These are phyloP conservation scores for Pseudomugil gertrudae DNA, from an alignment of 2,797 vertebrate genomes.

Conservation along the genomic window DNA sequence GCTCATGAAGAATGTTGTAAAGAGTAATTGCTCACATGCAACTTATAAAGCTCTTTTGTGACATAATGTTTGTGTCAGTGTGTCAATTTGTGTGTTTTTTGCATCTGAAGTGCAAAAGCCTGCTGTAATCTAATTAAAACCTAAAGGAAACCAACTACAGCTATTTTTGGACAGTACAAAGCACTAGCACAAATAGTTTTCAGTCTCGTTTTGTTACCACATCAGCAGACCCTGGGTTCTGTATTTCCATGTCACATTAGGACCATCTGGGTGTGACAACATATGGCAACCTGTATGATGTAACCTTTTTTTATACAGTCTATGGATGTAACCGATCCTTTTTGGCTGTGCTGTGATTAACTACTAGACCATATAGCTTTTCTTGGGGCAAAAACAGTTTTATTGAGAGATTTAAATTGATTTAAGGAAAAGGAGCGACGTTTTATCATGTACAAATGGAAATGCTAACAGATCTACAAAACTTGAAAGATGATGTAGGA, in stretches of 20 bases:
- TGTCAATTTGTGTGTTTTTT: conserved; percentile 11
- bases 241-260: conserved; percentile 14
- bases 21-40: background rate
- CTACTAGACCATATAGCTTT: background rate
- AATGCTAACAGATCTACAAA: background rate
- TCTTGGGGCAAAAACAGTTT: background rate
- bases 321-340: conserved; percentile 10
- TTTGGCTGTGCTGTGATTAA: conserved; percentile 17
- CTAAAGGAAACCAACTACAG: background rate
- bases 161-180: conserved; percentile 13
- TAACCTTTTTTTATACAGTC: too few species aligned
- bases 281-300: conserved; percentile 13
- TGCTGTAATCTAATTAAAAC: conserved; percentile 47
- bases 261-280: conserved; percentile 34
- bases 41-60: conserved; percentile 6
- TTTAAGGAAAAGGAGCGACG: too few species aligned
- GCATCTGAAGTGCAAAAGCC: conserved; percentile 30
- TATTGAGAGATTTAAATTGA: too few species aligned
- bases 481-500: background rate
- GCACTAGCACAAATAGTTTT: background rate
- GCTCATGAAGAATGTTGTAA: background rate
- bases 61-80: conserved; percentile 20
- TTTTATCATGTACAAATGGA: too few species aligned
- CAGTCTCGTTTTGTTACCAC: background rate
- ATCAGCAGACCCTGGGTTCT: background rate